Evolutionary conservation across 2,113 vertebrate species (phyloP).

Genomic region (Rostratula benghalensis): DNA sequence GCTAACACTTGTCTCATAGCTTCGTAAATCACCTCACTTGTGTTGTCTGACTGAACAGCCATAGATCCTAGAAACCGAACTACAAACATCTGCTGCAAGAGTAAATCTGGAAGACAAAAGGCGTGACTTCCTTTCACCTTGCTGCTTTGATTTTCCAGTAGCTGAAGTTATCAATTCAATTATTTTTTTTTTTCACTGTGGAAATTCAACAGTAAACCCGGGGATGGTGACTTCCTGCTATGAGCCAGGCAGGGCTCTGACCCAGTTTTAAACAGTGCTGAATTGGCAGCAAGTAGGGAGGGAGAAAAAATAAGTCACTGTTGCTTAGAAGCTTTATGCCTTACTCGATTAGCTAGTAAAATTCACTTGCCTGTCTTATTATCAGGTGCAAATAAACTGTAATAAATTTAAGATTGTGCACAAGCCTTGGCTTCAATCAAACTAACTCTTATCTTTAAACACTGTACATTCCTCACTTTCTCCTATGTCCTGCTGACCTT

Average conservation of each 20-base stretch:
- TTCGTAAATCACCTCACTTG: conserved; percentile 91
- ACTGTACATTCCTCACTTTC: neutral
- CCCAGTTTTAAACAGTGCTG: neutral
- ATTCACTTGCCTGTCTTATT: neutral
- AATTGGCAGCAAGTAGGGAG: neutral
- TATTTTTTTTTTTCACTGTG: neutral
- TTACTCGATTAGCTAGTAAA: neutral
- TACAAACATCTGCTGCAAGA: conserved; percentile 92
- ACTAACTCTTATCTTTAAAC: neutral
- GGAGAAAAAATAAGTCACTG: neutral
- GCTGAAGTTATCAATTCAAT: neutral
- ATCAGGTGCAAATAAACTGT: neutral
- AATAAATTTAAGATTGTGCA: neutral
- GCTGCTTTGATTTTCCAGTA: neutral
- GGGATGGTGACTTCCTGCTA: neutral
- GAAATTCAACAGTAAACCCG: neutral
- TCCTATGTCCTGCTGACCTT: neutral
- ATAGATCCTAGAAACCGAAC: conserved; percentile 96
- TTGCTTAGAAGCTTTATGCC: neutral
- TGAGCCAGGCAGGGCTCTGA: neutral
- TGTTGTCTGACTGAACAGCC: conserved; percentile 86
- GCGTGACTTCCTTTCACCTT: neutral
- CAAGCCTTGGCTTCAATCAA: neutral
- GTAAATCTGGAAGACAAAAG: conserved; percentile 81
- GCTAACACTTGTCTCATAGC: conserved; percentile 97